Evolutionary conservation across 2,888 invertebrate genomes (phyloP), one percentile per base, ranked within the genome.

Genomic region (Dilophus febrilis): DNA sequence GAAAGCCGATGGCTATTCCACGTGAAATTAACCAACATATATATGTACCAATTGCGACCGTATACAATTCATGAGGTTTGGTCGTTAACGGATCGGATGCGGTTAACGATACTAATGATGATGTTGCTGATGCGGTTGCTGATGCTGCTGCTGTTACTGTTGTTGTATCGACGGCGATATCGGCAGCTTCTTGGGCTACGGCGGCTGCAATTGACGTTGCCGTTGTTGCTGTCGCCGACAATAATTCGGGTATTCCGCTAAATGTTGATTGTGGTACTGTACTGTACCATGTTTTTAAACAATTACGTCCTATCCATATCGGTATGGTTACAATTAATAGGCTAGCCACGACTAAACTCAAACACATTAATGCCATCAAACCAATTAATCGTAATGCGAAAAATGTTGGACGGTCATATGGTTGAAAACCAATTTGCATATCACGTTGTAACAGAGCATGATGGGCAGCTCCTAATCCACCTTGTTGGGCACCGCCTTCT

Each of bases 1-100:
- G 81, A 38, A 80, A 73, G 16, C 88, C 73, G 32, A 94, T 68
- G 8, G 84, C 78, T 16, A 82, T 68, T 13, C 84, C 83, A 28
- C 92, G 75, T 0, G 87, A 80, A n/a, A 75, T 64, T 44, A 94
- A 71, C 94, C 95, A 95, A 61, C 92, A 92, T 13, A 91, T 72
- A 64, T 97, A 98, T 47, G 91, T 79, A 5, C 97, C 86, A 63
- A 58, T 85, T 1, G 94, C 91, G 0, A 91, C 87, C 1, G 95
- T 95, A 58, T 98, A 97, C 4, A 97, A 64, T 62, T 97, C 97
- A 59, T 97, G 95, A 0, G 94, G 85, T 14, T 77, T 71, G n/a
- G 74, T 67, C 0, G 58, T 45, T 28, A 13, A 27, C 4, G 17
- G 10, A 17, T 41, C 16, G 14, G 45, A 29, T 19, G 40, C 42